Evolutionary conservation across 2,888 invertebrate species (phyloP).

Genomic region (Reticulitermes lucifugus): DNA sequence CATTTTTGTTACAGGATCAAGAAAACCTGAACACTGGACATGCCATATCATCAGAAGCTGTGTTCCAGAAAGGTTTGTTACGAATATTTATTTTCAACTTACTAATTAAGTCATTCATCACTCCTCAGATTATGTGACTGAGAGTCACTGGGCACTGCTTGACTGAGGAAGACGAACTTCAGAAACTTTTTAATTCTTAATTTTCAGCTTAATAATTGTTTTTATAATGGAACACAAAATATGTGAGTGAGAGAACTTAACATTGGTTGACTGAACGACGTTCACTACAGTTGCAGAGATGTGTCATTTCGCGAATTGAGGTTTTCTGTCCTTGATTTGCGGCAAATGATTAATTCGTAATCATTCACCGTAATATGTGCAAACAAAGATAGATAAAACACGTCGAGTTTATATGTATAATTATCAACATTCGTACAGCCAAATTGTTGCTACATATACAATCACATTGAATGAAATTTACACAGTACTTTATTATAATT

Average conservation of each 20-base stretch:
- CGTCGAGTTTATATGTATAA: conserved; percentile 11
- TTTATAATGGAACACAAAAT: too few species aligned
- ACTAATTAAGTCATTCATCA: background rate
- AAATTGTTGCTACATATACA: conserved; percentile 38
- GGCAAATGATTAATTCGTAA: background rate
- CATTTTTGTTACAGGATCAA: too few species aligned
- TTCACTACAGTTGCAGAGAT: too few species aligned
- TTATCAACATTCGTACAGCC: conserved; percentile 36
- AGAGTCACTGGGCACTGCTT: too few species aligned
- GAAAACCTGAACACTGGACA: background rate
- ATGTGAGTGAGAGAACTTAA: too few species aligned
- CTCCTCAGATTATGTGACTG: too few species aligned
- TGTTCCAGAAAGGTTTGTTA: background rate
- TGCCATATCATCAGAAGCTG: background rate
- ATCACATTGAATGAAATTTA: conserved; percentile 39
- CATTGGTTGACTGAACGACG: too few species aligned
- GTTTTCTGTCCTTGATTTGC: background rate
- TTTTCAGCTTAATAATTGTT: too few species aligned
- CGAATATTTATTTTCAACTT: background rate
- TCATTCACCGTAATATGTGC: background rate
- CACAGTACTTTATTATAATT: conserved; percentile 27
- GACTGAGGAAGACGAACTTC: background rate
- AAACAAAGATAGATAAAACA: background rate
- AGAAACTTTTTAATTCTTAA: background rate
- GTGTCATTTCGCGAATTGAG: too few species aligned